A percentile compares a stretch with the other conserved stretches of the same genome.
Conservation (phyloP, 2,888 invertebrate species). For the Cephonodes hylas region DNA sequence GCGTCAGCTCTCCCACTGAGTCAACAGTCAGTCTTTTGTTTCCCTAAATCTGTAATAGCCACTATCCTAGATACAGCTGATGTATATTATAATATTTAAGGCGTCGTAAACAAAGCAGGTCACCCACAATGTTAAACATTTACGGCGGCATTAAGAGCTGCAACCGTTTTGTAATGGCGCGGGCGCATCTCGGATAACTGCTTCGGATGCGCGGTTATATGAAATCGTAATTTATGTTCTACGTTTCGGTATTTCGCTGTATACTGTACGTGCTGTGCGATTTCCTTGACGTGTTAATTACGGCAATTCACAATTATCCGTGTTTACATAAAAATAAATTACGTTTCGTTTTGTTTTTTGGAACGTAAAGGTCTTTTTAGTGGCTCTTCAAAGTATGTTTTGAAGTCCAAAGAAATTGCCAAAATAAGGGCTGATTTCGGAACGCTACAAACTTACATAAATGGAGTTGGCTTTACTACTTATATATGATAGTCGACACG, state of each 20-base stretch:
- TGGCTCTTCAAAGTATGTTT: too few relatives aligned
- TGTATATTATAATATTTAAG: constrained; percentile 27
- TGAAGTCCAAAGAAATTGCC: too few relatives aligned
- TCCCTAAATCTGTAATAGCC: background rate
- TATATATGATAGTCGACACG: too few relatives aligned
- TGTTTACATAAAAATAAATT: background rate
- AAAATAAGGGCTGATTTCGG: too few relatives aligned
- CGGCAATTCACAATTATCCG: background rate
- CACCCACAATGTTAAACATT: constrained; percentile 46
- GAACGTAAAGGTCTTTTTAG: background rate
- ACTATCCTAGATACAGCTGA: background rate
- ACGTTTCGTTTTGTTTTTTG: background rate
- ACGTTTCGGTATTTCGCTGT: constrained; percentile 50
- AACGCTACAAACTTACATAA: too few relatives aligned
- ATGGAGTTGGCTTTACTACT: too few relatives aligned
- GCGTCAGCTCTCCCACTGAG: too few relatives aligned
- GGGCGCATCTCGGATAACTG: constrained; percentile 44
- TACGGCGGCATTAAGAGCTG: constrained; percentile 46
- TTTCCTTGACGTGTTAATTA: constrained; percentile 29
- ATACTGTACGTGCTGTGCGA: constrained; percentile 43
- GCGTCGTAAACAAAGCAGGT: constrained; percentile 34
- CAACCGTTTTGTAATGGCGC: constrained; percentile 48
- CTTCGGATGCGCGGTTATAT: constrained; percentile 55
- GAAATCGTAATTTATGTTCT: constrained; percentile 51
- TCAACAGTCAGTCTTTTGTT: too few relatives aligned